A percentile compares a stretch with the other conserved stretches of the same genome.
Evolutionary conservation across 2,113 vertebrate species (phyloP).

Genomic region (Machaerirhynchus nigripectus): DNA sequence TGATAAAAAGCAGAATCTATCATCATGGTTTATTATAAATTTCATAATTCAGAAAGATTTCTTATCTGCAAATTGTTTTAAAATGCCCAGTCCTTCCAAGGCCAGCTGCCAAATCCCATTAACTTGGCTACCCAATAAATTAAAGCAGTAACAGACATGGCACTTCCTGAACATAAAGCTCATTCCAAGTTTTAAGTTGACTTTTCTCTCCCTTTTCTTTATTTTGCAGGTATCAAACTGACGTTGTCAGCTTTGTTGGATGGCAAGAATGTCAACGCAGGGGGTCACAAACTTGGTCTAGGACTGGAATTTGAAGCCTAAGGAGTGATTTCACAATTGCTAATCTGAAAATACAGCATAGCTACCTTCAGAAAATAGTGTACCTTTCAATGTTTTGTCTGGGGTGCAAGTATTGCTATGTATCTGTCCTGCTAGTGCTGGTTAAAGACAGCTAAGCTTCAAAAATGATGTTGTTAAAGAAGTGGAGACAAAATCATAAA

Average conservation of each 20-base stretch:
- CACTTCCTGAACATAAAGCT: not conserved
- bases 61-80: not conserved
- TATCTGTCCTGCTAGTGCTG: slow-evolving; percentile 73
- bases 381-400: slow-evolving; percentile 84
- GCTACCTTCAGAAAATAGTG: slow-evolving; percentile 82
- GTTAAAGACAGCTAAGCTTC: slow-evolving; percentile 79
- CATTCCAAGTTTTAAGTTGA: not conserved
- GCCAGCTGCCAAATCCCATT: not conserved
- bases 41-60: slow-evolving; percentile 5
- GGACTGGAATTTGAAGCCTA: slow-evolving; percentile 98
- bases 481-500: slow-evolving; percentile 54
- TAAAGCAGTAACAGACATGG: not conserved
- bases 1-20: slow-evolving; percentile 8
- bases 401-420: slow-evolving; percentile 74
- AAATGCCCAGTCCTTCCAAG: not conserved
- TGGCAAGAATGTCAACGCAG: slow-evolving; percentile 94
- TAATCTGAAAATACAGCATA: slow-evolving; percentile 79
- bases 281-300: slow-evolving; percentile 95
- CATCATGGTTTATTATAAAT: not conserved
- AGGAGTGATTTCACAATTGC: slow-evolving; percentile 51
- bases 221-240: slow-evolving; percentile 86
- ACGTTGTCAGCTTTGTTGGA: slow-evolving; percentile 94
- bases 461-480: slow-evolving; percentile 64
- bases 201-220: not conserved
- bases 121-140: not conserved